Evolutionary conservation across 1,140 invertebrate species (phyloP).

Genomic region (Nixonia krombeini): DNA sequence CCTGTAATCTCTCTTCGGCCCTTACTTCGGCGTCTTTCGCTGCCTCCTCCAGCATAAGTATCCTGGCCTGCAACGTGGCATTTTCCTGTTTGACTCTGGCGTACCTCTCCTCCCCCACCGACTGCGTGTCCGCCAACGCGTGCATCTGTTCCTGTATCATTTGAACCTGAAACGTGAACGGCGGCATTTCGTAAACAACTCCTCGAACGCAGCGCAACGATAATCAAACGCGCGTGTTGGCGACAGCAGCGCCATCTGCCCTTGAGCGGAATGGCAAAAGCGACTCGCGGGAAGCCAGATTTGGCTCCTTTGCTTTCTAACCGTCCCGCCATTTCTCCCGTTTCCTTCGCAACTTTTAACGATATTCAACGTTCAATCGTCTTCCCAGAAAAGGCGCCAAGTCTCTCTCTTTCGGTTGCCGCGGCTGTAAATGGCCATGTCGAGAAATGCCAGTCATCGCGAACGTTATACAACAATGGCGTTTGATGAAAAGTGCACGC

Average conservation of each 20-base stretch:
- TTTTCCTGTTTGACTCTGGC: slow-evolving; percentile 91
- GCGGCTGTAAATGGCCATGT: no score
- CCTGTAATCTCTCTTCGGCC: slow-evolving; percentile 84
- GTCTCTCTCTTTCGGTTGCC: no score
- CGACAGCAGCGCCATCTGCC: no score
- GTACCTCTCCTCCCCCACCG: slow-evolving; percentile 87
- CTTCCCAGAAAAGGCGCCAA: no score
- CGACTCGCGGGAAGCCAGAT: no score
- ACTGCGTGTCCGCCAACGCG: slow-evolving; percentile 87
- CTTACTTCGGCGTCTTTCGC: slow-evolving; percentile 89
- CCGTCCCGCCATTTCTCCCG: slow-evolving; percentile 12
- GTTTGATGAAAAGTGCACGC: slow-evolving; percentile 28
- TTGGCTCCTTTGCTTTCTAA: slow-evolving; percentile 13
- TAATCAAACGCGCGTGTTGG: no score
- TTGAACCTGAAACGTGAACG: slow-evolving; percentile 88
- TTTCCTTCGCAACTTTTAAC: no score
- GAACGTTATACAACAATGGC: slow-evolving; percentile 35
- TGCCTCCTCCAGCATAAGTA: slow-evolving; percentile 94
- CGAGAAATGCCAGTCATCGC: slow-evolving; percentile 14
- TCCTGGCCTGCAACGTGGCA: slow-evolving; percentile 87
- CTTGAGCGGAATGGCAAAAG: no score
- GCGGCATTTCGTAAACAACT: no score
- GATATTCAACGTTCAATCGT: no score
- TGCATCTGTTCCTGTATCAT: slow-evolving; percentile 92
- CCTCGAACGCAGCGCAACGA: no score